Evolutionary conservation across 2,888 invertebrate genomes (phyloP), one percentile per base, ranked within the genome.

Genomic region (Eueremaeus valkanovi): DNA sequence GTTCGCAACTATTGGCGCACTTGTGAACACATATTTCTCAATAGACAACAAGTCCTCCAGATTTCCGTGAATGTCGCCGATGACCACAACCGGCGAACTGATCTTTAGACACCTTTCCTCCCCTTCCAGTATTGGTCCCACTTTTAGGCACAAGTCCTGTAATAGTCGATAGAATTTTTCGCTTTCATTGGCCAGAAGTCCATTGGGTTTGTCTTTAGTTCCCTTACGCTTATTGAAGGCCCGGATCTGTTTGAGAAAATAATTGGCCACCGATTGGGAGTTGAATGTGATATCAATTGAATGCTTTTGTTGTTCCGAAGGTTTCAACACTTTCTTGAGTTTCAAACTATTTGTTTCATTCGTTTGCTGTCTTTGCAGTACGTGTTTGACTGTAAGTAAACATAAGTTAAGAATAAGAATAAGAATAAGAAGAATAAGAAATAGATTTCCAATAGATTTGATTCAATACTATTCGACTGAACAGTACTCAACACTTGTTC

Each of bases 1-100:
- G 5, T 88, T 87, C 0, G 90, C 89, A 63, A 90, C 83, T 8
- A 87, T 84, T 0, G 88, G 86, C 0, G 90, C 90, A 76, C 88
- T 84, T 29, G 36, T 36, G 5, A 36, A 8, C 6, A 36, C 36
- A 36, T 36, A 36, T 36, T 36, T 36, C 36, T 8, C 11, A 8
- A 11, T 36, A 36, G n/a, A n/a, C n/a, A n/a, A n/a, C n/a, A n/a
- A n/a, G n/a, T n/a, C n/a, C n/a, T n/a, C n/a, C n/a, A n/a, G n/a
- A 42, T 42, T 49, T 16, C 18, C 49, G 8, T 49, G 8, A 49
- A 8, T 49, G 49, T 49, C 49, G 18, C 91, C 90, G 89, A 79
- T 42, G 70, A 88, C 85, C 80, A 88, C 88, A 27, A 85, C 84
- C 0, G 88, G 88, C 3, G 88, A 85, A 33, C 81, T 80, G 3